Conservation (phyloP, 2,113 vertebrate genomes). For the Trichechus manatus region DNA sequence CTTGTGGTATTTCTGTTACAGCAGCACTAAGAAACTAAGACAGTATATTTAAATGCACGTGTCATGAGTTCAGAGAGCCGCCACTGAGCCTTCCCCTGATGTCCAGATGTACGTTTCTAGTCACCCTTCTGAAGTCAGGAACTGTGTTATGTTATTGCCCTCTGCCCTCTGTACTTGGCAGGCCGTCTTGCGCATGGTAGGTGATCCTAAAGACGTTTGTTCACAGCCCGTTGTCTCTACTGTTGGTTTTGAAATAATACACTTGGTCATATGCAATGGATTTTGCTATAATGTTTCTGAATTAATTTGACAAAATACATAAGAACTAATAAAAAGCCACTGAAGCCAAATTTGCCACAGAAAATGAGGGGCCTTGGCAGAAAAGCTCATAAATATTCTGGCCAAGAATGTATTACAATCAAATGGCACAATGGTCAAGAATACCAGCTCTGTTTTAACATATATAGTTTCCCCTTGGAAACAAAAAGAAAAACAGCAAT, state of each 20-base stretch:
- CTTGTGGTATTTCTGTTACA: neutral
- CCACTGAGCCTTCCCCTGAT: neutral
- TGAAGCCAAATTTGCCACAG: conserved; percentile 5
- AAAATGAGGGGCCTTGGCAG: conserved; percentile 39
- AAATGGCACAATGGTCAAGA: conserved; percentile 16
- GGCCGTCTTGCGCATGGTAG: neutral
- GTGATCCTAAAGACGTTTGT: neutral
- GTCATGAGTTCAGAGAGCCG: neutral
- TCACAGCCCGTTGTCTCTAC: neutral
- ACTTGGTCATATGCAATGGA: conserved; percentile 21
- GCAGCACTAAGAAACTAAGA: too few species aligned
- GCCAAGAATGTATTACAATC: conserved; percentile 27
- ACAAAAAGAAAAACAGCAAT: conserved; percentile 16
- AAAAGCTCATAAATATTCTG: conserved; percentile 37
- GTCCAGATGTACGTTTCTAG: neutral
- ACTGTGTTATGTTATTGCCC: neutral
- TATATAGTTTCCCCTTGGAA: conserved; percentile 42
- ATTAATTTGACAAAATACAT: conserved; percentile 36
- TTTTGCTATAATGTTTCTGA: neutral
- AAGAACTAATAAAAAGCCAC: conserved; percentile 60
- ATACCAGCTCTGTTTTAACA: conserved; percentile 25
- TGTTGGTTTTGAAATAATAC: conserved; percentile 55
- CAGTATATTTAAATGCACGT: neutral
- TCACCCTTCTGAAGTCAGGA: neutral
- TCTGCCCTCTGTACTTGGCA: neutral